Conservation (phyloP, 30 jellyfish, hydroid and myxozoan genomes). For the Turritopsis rubra region DNA sequence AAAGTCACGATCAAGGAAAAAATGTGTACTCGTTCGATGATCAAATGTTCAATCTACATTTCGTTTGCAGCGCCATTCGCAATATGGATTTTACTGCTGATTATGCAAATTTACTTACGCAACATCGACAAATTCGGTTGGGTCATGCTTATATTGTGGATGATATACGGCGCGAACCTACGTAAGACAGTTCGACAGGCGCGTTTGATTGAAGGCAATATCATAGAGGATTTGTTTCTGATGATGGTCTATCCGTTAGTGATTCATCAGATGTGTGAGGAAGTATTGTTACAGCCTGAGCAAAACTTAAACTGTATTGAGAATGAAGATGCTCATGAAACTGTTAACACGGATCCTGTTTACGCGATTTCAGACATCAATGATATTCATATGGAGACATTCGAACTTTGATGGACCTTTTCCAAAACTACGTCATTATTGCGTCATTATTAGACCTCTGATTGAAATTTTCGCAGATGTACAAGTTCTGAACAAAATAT, state of each 20-base stretch:
- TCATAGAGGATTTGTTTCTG: neutral
- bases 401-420: no score
- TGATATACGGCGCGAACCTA: neutral
- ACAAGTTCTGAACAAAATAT: no score
- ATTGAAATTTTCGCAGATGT: no score
- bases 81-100: conserved; percentile 10
- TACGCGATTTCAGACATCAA: no score
- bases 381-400: no score
- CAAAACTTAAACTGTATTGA: no score
- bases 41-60: neutral
- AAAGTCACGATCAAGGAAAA: neutral
- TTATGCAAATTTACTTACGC: neutral
- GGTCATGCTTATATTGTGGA: neutral
- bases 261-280: conserved; percentile 1
- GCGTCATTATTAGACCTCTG: no score
- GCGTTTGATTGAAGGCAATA: neutral
- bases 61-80: neutral
- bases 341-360: no score
- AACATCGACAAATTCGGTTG: conserved; percentile 16
- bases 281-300: no score
- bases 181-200: neutral
- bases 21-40: neutral
- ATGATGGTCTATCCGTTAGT: conserved; percentile 5
- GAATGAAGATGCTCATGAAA: no score
- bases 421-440: no score